Conservation (phyloP, 2,888 invertebrate species). For the Aquatica leii region DNA sequence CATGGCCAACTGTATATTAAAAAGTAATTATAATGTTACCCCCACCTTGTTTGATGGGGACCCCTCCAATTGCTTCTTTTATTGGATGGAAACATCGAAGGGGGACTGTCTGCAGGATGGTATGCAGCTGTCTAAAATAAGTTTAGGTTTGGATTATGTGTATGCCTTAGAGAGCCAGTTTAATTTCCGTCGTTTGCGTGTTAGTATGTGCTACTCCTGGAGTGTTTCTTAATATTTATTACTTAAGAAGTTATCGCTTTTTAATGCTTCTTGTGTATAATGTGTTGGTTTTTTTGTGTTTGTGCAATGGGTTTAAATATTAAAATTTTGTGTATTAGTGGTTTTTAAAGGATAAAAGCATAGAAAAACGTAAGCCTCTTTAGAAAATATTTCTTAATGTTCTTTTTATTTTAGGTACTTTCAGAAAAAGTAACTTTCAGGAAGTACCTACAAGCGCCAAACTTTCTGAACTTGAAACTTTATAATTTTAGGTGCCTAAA, state of each 20-base stretch:
- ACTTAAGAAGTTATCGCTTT: background rate
- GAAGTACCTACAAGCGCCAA: background rate
- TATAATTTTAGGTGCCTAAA: constrained; percentile 1
- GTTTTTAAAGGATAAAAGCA: too few species aligned
- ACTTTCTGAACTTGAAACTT: background rate
- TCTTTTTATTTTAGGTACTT: too few species aligned
- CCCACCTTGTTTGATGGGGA: constrained; percentile 44
- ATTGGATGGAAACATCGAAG: constrained; percentile 48
- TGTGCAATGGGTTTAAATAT: constrained; percentile 7
- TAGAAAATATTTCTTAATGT: too few species aligned
- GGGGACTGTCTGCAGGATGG: constrained; percentile 43
- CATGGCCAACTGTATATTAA: constrained; percentile 60
- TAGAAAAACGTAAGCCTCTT: too few species aligned
- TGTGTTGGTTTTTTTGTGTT: constrained; percentile 6
- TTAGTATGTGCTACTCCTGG: constrained; percentile 8
- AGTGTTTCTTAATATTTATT: background rate
- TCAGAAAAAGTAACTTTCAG: too few species aligned
- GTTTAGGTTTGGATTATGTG: constrained; percentile 43
- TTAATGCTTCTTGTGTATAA: background rate
- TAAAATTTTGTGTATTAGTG: background rate
- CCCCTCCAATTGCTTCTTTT: constrained; percentile 45
- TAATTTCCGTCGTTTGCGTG: constrained; percentile 37
- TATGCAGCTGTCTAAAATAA: constrained; percentile 55
- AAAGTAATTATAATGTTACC: constrained; percentile 61
- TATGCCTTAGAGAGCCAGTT: constrained; percentile 33